Percentiles rank a stretch among this genome's conserved stretches.
These are phyloP conservation scores for Zaprionus camerounensis DNA, from an alignment of 1,140 invertebrate genomes.

Conservation along the genomic window DNA sequence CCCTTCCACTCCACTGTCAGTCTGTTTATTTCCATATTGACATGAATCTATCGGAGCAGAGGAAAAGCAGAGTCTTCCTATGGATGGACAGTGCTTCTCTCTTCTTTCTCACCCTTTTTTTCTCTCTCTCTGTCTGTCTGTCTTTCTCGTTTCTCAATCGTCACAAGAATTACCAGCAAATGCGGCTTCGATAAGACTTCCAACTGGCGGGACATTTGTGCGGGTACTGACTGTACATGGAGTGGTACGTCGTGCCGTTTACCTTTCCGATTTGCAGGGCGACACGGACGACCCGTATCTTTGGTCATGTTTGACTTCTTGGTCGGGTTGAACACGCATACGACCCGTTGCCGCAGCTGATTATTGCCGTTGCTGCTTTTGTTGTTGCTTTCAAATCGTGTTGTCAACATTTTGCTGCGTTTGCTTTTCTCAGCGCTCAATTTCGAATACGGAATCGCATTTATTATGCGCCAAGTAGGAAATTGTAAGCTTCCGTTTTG, in stretches of 20 bases:
- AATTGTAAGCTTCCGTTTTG: conserved; percentile 78
- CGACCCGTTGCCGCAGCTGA: conserved; percentile 1
- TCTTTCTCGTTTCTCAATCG: background rate
- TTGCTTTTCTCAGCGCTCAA: conserved; percentile 34
- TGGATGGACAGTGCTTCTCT: background rate
- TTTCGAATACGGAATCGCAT: conserved; percentile 58
- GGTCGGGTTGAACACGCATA: conserved; percentile 18
- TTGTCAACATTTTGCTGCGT: background rate
- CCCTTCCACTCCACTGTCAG: background rate
- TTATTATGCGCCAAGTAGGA: conserved; percentile 75
- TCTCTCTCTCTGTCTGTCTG: background rate
- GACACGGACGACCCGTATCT: conserved; percentile 14
- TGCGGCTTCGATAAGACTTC: conserved; percentile 50
- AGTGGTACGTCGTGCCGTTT: background rate
- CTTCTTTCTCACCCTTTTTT: background rate
- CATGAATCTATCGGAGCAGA: background rate
- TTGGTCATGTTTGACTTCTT: conserved; percentile 23
- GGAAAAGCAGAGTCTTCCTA: background rate
- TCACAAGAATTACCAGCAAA: conserved; percentile 71
- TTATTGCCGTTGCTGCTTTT: conserved; percentile 15
- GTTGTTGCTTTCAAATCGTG: background rate
- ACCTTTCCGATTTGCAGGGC: background rate
- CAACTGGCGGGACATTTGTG: conserved; percentile 8
- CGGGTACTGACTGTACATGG: conserved; percentile 6
- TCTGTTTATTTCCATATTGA: conserved; percentile 24